These are phyloP conservation scores for Dendrocopos noguchii DNA, from an alignment of 2,113 vertebrate species.

Conservation along the genomic window DNA sequence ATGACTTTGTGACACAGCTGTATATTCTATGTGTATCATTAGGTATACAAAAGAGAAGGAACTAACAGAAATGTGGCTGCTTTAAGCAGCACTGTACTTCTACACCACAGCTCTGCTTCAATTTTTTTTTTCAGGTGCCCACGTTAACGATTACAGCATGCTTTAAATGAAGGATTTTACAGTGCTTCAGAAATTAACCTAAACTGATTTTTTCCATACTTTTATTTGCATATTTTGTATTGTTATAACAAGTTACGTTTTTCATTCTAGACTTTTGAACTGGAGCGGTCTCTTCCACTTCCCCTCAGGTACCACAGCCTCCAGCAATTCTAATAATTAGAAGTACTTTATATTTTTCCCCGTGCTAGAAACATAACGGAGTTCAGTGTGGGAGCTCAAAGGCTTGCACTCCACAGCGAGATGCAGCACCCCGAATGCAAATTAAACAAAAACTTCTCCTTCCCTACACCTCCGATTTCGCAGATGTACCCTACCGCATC, in stretches of 20 bases:
- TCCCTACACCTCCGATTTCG: background rate
- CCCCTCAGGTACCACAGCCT: background rate
- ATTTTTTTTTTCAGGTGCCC: background rate
- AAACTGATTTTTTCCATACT: background rate
- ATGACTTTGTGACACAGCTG: conserved; percentile 60
- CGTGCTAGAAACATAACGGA: background rate
- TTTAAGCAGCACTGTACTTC: background rate
- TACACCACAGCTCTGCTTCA: background rate
- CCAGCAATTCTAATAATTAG: background rate
- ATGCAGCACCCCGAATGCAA: background rate
- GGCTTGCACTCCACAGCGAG: background rate
- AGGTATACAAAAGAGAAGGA: conserved; percentile 24
- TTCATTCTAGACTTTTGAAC: conserved; percentile 13
- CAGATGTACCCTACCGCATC: background rate
- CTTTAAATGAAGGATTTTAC: background rate
- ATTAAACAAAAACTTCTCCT: conserved; percentile 12
- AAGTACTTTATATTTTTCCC: conserved; percentile 8
- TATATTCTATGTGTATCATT: background rate
- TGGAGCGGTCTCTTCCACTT: background rate
- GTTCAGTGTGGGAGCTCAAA: conserved; percentile 28
- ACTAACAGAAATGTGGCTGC: conserved; percentile 3
- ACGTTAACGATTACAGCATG: background rate
- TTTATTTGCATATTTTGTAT: conserved; percentile 2
- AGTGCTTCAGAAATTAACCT: background rate
- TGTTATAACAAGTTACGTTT: conserved; percentile 61